phyloP scores from a whole-genome alignment of 2,797 vertebrate species.

The Dromococcyx pavoninus region DNA sequence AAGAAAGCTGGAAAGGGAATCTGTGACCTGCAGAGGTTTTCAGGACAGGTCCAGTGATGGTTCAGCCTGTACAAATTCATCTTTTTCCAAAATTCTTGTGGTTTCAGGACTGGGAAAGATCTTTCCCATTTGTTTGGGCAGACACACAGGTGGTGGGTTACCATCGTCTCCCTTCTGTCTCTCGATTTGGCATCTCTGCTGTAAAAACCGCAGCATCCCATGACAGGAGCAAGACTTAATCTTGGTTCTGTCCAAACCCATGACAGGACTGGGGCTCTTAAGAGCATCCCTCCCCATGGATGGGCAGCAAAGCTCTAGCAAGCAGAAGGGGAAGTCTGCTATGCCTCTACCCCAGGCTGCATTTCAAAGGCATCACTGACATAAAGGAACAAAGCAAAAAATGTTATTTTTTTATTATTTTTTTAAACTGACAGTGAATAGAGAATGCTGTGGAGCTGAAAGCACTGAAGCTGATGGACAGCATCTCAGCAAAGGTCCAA shows the following conservation, averaged over 20 bases:
- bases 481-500: constrained; percentile 29
- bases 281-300: background rate
- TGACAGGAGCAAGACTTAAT: accelerated
- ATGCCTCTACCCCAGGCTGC: background rate
- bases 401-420: background rate
- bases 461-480: background rate
- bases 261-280: accelerated
- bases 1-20: background rate
- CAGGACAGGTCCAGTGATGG: background rate
- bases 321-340: background rate
- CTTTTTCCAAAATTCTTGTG: background rate
- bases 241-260: accelerated
- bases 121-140: background rate
- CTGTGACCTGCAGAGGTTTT: background rate
- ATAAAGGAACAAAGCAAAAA: constrained; percentile 13
- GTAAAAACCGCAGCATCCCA: background rate
- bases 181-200: background rate
- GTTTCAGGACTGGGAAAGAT: background rate
- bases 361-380: constrained; percentile 21
- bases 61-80: background rate
- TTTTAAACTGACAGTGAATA: background rate
- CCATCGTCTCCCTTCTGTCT: background rate
- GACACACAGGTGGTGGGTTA: background rate
- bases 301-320: background rate
- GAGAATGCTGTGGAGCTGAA: background rate